Percentiles rank a stretch among this genome's conserved stretches.
Evolutionary conservation across 2,113 vertebrate genomes (phyloP).

Genomic region (Erpornis zantholeuca): DNA sequence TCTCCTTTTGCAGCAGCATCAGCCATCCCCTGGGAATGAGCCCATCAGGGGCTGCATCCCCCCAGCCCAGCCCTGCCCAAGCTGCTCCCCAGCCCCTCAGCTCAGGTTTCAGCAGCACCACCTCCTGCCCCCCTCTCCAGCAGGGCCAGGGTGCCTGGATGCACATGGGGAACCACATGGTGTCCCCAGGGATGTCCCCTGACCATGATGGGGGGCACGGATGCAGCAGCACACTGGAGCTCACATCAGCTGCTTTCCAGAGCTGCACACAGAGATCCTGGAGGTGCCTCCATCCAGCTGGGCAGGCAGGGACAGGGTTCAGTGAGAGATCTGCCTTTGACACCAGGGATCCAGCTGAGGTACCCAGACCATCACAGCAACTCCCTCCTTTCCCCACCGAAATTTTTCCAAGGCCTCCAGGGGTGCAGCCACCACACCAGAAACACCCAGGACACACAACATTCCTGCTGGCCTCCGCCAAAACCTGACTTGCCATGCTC

Average conservation of each 20-base stretch:
- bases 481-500: accelerated
- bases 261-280: accelerated
- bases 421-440: background rate
- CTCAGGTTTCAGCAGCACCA: background rate
- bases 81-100: background rate
- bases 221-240: accelerated
- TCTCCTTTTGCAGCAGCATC: background rate
- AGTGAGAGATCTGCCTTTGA: background rate
- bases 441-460: background rate
- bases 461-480: accelerated
- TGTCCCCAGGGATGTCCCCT: background rate
- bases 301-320: background rate
- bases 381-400: background rate
- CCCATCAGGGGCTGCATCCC: background rate
- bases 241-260: background rate
- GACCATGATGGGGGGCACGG: background rate
- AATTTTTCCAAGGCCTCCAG: background rate
- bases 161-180: accelerated
- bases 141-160: background rate
- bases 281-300: background rate
- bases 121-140: background rate
- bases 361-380: background rate
- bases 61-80: background rate
- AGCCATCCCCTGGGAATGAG: background rate
- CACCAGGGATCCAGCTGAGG: accelerated